These are phyloP conservation scores for Lithophane leautieri DNA, from an alignment of 2,888 invertebrate species.

Conservation along the genomic window DNA sequence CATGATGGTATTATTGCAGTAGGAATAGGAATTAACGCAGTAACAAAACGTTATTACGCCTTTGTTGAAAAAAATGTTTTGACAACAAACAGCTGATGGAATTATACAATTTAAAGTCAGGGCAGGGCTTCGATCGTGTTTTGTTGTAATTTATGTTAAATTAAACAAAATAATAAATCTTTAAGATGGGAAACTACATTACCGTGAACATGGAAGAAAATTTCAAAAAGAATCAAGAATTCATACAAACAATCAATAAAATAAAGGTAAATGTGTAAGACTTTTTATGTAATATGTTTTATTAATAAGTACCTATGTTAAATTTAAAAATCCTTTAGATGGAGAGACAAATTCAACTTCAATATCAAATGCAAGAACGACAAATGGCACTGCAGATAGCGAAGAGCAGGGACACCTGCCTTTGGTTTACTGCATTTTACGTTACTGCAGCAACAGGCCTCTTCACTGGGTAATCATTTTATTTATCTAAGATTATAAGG, in stretches of 20 bases:
- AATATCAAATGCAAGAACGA: constrained; percentile 94
- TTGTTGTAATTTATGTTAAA: constrained; percentile 48
- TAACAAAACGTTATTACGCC: constrained; percentile 38
- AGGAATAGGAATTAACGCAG: neutral
- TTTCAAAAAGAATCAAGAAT: constrained; percentile 92
- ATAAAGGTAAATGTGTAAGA: constrained; percentile 87
- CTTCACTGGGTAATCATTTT: constrained; percentile 85
- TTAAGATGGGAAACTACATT: constrained; percentile 90
- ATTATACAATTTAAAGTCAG: constrained; percentile 34
- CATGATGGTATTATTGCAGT: neutral
- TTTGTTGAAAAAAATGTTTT: constrained; percentile 45
- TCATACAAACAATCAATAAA: constrained; percentile 92
- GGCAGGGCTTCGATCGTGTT: constrained; percentile 59
- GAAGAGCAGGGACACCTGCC: constrained; percentile 92
- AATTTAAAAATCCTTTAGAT: constrained; percentile 87
- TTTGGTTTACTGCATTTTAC: constrained; percentile 93
- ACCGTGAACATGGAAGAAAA: constrained; percentile 92
- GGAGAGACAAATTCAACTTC: constrained; percentile 95
- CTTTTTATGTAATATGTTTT: constrained; percentile 12
- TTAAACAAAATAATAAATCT: constrained; percentile 35
- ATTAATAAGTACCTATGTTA: neutral
- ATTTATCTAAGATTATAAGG: constrained; percentile 1
- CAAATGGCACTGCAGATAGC: constrained; percentile 93
- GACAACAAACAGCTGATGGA: constrained; percentile 62
- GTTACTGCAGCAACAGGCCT: constrained; percentile 88